Evolutionary conservation across 2,888 invertebrate species (phyloP).

Genomic region (Tribolium freemani): DNA sequence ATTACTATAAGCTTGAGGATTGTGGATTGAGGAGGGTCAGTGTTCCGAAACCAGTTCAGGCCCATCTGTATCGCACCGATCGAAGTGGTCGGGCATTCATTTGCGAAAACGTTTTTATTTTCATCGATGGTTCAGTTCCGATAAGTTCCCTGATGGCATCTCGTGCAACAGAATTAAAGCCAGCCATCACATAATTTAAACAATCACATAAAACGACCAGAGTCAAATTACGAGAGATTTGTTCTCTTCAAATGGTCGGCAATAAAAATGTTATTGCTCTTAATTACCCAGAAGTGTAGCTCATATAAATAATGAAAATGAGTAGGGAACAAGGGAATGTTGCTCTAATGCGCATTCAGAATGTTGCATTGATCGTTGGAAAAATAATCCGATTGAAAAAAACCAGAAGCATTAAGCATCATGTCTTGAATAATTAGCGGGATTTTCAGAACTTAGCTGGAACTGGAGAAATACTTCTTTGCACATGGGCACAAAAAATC

Average conservation of each 20-base stretch:
- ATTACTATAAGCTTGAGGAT: no score
- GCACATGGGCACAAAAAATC: constrained; percentile 35
- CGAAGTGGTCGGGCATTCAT: constrained; percentile 41
- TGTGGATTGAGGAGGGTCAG: constrained; percentile 36
- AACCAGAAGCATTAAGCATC: constrained; percentile 22
- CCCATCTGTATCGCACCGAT: constrained; percentile 28
- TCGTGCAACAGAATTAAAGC: not conserved
- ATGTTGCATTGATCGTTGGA: constrained; percentile 45
- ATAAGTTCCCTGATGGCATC: constrained; percentile 44
- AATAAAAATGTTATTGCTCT: constrained; percentile 64
- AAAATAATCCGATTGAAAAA: constrained; percentile 21
- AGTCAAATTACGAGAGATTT: constrained; percentile 43
- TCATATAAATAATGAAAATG: constrained; percentile 60
- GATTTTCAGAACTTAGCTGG: constrained; percentile 25
- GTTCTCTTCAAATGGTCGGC: constrained; percentile 54
- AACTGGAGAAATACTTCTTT: not conserved
- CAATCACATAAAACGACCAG: constrained; percentile 34
- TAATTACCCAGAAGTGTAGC: constrained; percentile 61
- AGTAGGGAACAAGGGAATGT: constrained; percentile 55
- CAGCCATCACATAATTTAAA: constrained; percentile 37
- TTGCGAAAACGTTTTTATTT: constrained; percentile 47
- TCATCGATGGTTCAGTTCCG: constrained; percentile 44
- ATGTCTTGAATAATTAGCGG: constrained; percentile 45
- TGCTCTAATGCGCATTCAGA: constrained; percentile 52
- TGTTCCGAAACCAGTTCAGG: constrained; percentile 16